Evolutionary conservation across 1,140 invertebrate species (phyloP).

Genomic region (Trichonephila clavipes): DNA sequence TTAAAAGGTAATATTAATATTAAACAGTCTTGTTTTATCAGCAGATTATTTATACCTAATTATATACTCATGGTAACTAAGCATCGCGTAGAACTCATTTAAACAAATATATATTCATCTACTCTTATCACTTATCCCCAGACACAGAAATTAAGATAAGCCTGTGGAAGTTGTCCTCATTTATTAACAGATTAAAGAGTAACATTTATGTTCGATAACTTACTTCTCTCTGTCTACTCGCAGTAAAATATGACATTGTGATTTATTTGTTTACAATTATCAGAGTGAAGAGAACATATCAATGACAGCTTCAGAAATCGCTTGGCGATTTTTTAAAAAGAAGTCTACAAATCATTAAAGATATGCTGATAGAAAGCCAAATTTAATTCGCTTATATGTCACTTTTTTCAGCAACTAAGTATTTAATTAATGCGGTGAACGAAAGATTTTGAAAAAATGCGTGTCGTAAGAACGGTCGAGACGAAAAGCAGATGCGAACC

Average conservation of each 20-base stretch:
- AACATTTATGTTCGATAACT: constrained; percentile 14
- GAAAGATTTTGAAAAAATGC: neutral
- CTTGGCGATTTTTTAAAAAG: neutral
- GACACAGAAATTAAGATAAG: neutral
- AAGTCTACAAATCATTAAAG: neutral
- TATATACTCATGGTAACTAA: neutral
- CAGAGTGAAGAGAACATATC: neutral
- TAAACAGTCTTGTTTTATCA: too few relatives aligned
- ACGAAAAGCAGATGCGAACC: neutral
- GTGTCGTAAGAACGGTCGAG: neutral
- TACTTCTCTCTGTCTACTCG: neutral
- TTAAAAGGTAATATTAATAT: too few relatives aligned
- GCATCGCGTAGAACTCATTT: neutral
- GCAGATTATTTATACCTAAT: neutral
- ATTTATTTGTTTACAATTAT: constrained; percentile 39
- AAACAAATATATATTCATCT: neutral
- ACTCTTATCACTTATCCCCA: neutral
- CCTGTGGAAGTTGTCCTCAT: neutral
- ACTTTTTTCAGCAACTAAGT: neutral
- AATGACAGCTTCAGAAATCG: neutral
- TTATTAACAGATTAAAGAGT: constrained; percentile 21
- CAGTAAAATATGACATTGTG: neutral
- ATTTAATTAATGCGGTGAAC: neutral
- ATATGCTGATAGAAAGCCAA: neutral
- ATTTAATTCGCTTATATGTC: neutral